phyloP scores from a whole-genome alignment of 2,888 invertebrate species.

The Stenichneumon culpator region DNA sequence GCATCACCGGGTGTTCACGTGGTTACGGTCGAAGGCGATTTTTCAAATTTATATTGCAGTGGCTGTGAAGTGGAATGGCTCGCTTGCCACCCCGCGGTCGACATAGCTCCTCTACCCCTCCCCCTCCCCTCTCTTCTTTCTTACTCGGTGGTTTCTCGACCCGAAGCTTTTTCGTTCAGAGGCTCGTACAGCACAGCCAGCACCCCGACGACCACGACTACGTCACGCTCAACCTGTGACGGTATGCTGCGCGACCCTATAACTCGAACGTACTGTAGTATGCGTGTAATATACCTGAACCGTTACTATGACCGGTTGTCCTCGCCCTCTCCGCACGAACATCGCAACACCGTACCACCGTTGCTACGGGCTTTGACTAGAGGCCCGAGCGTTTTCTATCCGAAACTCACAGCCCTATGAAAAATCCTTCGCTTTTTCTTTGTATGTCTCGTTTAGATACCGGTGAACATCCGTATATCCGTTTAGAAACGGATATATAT shows the following conservation, averaged over 20 bases:
- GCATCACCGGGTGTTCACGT: conserved; percentile 27
- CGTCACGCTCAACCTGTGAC: conserved; percentile 48
- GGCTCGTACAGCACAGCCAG: not conserved
- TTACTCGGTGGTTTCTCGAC: not conserved
- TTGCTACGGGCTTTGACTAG: not conserved
- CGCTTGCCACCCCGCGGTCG: conserved; percentile 27
- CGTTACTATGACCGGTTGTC: conserved; percentile 66
- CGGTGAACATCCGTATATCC: no score
- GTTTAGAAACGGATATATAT: no score
- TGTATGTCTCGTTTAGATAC: not conserved
- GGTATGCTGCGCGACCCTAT: conserved; percentile 22
- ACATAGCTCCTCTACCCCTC: not conserved
- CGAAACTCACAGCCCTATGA: conserved; percentile 13
- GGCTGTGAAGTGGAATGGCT: not conserved
- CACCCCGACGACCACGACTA: conserved; percentile 28
- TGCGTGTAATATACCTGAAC: conserved; percentile 67
- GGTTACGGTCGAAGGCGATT: conserved; percentile 19
- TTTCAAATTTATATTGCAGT: conserved; percentile 20
- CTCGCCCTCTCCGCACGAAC: conserved; percentile 45
- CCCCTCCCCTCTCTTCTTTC: not conserved
- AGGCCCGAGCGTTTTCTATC: conserved; percentile 11
- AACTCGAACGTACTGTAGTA: conserved; percentile 47
- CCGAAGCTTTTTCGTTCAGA: conserved; percentile 7
- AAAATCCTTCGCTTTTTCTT: not conserved
- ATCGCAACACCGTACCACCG: conserved; percentile 28